Conservation (phyloP, 1,140 invertebrate genomes). For the Leptinotarsa undecemlineata region DNA sequence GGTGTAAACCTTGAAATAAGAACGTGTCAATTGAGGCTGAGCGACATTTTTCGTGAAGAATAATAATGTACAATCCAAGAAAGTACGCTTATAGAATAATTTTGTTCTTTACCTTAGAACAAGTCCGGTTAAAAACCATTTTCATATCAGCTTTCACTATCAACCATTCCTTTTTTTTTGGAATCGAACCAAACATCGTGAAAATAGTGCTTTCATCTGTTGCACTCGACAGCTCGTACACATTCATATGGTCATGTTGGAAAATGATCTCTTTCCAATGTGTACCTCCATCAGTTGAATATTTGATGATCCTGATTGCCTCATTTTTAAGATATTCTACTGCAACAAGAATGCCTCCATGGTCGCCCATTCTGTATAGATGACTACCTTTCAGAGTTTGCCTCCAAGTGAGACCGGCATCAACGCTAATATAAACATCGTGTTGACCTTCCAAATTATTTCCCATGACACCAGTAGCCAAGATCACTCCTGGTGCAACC, state of each 20-base stretch:
- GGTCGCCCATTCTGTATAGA: constrained; percentile 87
- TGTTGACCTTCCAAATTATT: constrained; percentile 63
- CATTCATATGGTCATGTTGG: constrained; percentile 68
- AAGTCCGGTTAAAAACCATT: constrained; percentile 67
- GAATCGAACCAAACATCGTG: constrained; percentile 85
- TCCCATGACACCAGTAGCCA: constrained; percentile 59
- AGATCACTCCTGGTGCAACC: neutral
- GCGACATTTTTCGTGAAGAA: too few relatives aligned
- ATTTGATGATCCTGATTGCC: constrained; percentile 76
- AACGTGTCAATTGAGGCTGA: too few relatives aligned
- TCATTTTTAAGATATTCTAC: constrained; percentile 65
- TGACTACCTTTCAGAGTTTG: constrained; percentile 78
- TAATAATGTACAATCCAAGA: too few relatives aligned
- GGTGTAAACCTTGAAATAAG: too few relatives aligned
- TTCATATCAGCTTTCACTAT: constrained; percentile 81
- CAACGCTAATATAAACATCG: constrained; percentile 78
- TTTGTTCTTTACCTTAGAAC: constrained; percentile 35
- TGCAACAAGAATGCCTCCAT: constrained; percentile 84
- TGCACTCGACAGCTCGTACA: constrained; percentile 89
- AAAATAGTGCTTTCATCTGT: constrained; percentile 92
- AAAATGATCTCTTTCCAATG: constrained; percentile 76
- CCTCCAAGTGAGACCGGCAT: constrained; percentile 84
- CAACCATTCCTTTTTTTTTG: constrained; percentile 79
- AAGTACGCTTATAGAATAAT: too few relatives aligned
- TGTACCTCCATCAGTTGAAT: constrained; percentile 85